Percentiles rank a stretch among this genome's conserved stretches.
phyloP scores from a whole-genome alignment of 1,140 invertebrate species.

The Saccostrea echinata region DNA sequence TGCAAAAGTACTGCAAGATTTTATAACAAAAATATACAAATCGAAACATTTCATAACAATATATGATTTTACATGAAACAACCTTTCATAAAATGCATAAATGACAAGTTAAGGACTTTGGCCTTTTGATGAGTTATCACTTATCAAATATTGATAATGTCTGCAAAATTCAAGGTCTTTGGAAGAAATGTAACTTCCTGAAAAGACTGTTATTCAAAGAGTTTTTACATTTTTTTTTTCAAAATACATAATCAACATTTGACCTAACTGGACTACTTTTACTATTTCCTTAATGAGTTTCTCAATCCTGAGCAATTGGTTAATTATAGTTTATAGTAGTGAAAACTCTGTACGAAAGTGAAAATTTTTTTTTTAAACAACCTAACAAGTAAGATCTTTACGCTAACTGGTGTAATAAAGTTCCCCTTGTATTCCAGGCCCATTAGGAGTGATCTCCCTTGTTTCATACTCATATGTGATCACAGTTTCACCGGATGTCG shows the following conservation, averaged over 20 bases:
- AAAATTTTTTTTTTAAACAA: background rate
- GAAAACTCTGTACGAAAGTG: no score
- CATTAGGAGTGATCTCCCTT: conserved; percentile 4
- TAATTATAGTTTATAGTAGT: no score
- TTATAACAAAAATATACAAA: background rate
- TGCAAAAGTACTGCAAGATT: background rate
- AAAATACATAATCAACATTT: no score
- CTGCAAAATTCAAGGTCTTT: no score
- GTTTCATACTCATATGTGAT: conserved; percentile 9
- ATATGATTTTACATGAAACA: background rate
- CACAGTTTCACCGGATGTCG: conserved; percentile 7
- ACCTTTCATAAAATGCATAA: background rate
- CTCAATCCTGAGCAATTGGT: no score
- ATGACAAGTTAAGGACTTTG: background rate
- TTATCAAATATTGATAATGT: background rate
- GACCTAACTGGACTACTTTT: no score
- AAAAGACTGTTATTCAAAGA: no score
- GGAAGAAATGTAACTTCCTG: no score
- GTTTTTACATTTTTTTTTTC: no score
- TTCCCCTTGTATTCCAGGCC: background rate
- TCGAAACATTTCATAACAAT: background rate
- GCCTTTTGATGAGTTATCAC: background rate
- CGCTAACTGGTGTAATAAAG: background rate
- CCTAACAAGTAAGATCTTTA: background rate
- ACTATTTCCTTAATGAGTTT: no score